phyloP scores from a whole-genome alignment of 2,797 vertebrate species.

The Chlorospingus semifuscus region DNA sequence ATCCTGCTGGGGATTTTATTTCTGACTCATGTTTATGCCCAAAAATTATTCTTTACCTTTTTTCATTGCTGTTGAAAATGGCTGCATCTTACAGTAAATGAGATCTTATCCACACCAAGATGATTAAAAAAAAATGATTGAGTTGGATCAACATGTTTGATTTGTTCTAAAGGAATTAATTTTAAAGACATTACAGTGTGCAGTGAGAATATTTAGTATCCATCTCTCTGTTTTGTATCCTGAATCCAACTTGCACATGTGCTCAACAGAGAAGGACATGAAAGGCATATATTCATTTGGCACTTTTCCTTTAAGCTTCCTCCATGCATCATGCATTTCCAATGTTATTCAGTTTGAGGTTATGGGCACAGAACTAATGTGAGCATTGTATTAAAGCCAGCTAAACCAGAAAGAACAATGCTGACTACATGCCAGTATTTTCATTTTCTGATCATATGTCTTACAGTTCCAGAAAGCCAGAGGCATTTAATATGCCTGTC shows the following conservation, averaged over 20 bases:
- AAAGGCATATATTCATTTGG: slow-evolving; percentile 32
- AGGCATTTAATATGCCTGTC: slow-evolving; percentile 14
- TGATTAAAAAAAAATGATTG: background rate
- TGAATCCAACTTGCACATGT: background rate
- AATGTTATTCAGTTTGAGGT: background rate
- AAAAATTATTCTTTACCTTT: background rate
- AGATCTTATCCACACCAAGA: background rate
- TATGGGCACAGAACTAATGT: slow-evolving; percentile 14
- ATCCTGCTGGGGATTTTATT: background rate
- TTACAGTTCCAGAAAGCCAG: slow-evolving; percentile 4
- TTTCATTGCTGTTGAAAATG: background rate
- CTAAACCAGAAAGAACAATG: slow-evolving; percentile 25
- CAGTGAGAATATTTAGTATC: background rate
- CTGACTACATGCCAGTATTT: background rate
- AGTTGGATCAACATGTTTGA: background rate
- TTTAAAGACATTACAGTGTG: background rate
- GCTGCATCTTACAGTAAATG: background rate
- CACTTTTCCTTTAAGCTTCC: background rate
- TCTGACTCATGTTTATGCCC: background rate
- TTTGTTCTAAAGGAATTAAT: background rate
- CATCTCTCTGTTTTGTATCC: background rate
- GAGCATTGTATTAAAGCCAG: slow-evolving; percentile 3
- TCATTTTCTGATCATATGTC: slow-evolving; percentile 31
- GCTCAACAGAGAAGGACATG: background rate
- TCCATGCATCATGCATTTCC: background rate